Conservation (phyloP, 2,797 vertebrate species). For the Protosalanx chinensis region DNA sequence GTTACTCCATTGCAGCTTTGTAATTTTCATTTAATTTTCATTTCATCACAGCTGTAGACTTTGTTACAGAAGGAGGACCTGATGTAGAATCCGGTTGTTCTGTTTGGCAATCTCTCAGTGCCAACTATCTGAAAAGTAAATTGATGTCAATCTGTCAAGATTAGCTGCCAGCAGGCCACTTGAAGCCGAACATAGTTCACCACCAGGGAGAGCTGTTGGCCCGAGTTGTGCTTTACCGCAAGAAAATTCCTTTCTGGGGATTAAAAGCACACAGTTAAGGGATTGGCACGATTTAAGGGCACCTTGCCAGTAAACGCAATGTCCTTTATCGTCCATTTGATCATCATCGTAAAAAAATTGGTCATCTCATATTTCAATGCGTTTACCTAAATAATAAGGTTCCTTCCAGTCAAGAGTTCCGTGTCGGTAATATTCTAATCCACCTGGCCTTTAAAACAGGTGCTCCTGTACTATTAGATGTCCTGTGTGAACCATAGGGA, state of each 20-base stretch:
- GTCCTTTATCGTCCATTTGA: not conserved
- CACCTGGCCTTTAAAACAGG: slow-evolving; percentile 8
- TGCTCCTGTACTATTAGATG: not conserved
- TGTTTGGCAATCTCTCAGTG: no score
- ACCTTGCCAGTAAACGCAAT: not conserved
- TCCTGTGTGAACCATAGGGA: not conserved
- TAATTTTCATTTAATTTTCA: not conserved
- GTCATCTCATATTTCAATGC: not conserved
- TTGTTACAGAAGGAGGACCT: not conserved
- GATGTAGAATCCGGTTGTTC: not conserved
- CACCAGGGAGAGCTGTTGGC: slow-evolving; percentile 49
- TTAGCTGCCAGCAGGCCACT: not conserved
- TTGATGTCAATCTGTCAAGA: not conserved
- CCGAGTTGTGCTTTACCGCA: not conserved
- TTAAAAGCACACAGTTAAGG: not conserved
- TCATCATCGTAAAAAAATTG: not conserved
- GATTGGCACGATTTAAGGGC: not conserved
- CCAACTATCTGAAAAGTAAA: not conserved
- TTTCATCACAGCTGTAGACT: not conserved
- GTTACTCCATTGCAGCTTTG: not conserved
- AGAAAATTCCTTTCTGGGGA: not conserved
- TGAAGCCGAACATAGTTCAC: slow-evolving; percentile 9
- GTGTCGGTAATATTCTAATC: not conserved
- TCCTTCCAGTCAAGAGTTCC: not conserved
- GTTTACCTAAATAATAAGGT: not conserved